A percentile compares a stretch with the other conserved stretches of the same genome.
These are phyloP conservation scores for Gastrophysa polygoni DNA, from an alignment of 2,888 invertebrate genomes.

Conservation along the genomic window DNA sequence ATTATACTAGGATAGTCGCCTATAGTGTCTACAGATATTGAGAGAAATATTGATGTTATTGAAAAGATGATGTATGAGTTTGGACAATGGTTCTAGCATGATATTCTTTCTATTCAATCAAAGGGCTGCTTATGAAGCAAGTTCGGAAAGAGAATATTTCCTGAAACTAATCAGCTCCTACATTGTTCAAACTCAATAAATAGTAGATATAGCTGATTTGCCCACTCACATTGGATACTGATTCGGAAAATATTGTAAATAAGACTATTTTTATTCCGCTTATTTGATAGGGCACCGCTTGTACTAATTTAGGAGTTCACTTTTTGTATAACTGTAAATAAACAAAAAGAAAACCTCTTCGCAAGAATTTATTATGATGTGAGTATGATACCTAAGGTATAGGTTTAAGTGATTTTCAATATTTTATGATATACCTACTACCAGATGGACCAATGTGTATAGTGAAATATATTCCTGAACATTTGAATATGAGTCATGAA, in stretches of 20 bases:
- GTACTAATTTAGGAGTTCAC: slow-evolving; percentile 47
- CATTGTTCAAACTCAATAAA: slow-evolving; percentile 6
- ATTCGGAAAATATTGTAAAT: slow-evolving; percentile 39
- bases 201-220: slow-evolving; percentile 31
- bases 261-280: slow-evolving; percentile 17
- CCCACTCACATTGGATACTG: slow-evolving; percentile 51
- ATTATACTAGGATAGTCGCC: slow-evolving; percentile 36
- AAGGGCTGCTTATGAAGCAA: not conserved
- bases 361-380: slow-evolving; percentile 55
- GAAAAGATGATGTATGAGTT: not conserved
- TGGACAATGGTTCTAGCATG: not conserved
- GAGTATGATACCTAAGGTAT: slow-evolving; percentile 52
- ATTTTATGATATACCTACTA: slow-evolving; percentile 40
- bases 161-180: not conserved
- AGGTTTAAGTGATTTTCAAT: slow-evolving; percentile 43
- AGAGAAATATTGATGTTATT: slow-evolving; percentile 22
- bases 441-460: slow-evolving; percentile 17
- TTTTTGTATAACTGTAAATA: slow-evolving; percentile 46
- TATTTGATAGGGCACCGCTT: slow-evolving; percentile 51
- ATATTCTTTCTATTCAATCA: not conserved
- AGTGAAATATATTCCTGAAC: not conserved
- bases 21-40: slow-evolving; percentile 29
- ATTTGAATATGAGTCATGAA: too few species aligned
- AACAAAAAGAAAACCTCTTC: slow-evolving; percentile 50
- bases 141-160: not conserved